Conservation (phyloP, 2,888 invertebrate species). For the Latheticus oryzae region DNA sequence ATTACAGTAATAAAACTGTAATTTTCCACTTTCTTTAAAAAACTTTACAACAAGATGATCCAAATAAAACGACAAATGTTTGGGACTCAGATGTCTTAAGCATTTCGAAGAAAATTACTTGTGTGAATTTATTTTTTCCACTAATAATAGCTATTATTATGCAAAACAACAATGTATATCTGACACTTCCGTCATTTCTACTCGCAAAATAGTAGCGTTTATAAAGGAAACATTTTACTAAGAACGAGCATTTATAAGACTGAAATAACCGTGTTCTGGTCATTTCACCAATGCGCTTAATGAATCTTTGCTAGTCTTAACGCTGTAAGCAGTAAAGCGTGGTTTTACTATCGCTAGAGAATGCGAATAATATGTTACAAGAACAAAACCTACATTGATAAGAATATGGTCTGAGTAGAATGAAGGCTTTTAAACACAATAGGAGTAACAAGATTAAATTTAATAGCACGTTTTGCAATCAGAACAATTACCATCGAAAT, state of each 20-base stretch:
- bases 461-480: slow-evolving; percentile 27
- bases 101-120: slow-evolving; percentile 21
- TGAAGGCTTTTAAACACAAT: slow-evolving; percentile 33
- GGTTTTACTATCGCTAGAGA: slow-evolving; percentile 29
- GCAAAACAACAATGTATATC: too few relatives aligned
- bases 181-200: too few relatives aligned
- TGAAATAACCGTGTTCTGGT: too few relatives aligned
- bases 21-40: slow-evolving; percentile 33
- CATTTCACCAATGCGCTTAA: slow-evolving; percentile 14
- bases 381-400: slow-evolving; percentile 36
- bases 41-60: slow-evolving; percentile 19
- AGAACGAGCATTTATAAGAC: too few relatives aligned
- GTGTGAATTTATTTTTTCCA: slow-evolving; percentile 25
- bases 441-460: slow-evolving; percentile 32
- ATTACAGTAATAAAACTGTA: slow-evolving; percentile 49
- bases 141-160: slow-evolving; percentile 25
- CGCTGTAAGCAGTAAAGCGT: slow-evolving; percentile 24
- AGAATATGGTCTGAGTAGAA: slow-evolving; percentile 34
- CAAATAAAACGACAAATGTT: slow-evolving; percentile 33
- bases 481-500: slow-evolving; percentile 17
- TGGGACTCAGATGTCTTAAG: slow-evolving; percentile 24
- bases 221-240: too few relatives aligned
- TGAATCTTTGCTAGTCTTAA: too few relatives aligned
- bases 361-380: slow-evolving; percentile 37
- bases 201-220: too few relatives aligned